Conservation (phyloP, 2,797 vertebrate genomes). For the Pseudomugil gertrudae region DNA sequence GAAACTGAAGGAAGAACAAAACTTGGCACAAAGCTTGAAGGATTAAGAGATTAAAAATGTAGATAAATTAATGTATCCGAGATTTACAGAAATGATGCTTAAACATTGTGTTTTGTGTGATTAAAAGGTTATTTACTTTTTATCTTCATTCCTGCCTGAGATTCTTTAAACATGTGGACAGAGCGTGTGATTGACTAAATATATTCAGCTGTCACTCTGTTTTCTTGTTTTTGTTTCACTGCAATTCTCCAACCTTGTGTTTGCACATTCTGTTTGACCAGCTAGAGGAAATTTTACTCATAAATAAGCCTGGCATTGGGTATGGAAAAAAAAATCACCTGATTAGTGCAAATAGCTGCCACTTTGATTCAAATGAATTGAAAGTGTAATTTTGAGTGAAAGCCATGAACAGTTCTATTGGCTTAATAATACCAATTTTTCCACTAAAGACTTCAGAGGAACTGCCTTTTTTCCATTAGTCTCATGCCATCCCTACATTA, state of each 20-base stretch:
- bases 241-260: not conserved
- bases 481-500: too few relatives aligned
- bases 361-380: conserved; percentile 9
- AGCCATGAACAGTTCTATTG: not conserved
- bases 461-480: too few relatives aligned
- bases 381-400: conserved; percentile 3
- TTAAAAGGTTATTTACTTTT: conserved; percentile 3
- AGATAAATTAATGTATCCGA: not conserved
- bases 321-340: not conserved
- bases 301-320: not conserved
- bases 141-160: not conserved
- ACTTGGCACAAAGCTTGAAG: not conserved
- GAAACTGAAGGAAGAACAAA: not conserved
- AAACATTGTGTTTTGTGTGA: not conserved
- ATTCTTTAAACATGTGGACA: not conserved
- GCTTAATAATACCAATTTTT: conserved; percentile 12
- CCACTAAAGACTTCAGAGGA: too few relatives aligned
- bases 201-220: conserved; percentile 1
- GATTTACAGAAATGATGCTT: not conserved
- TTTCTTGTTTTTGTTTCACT: not conserved
- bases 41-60: not conserved
- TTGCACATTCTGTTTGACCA: not conserved
- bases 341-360: conserved; percentile 2
- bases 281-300: not conserved
- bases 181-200: not conserved